Evolutionary conservation across 2,888 invertebrate species (phyloP), one percentile per base, ranked within the genome.

Genomic region (Watsonalla binaria): DNA sequence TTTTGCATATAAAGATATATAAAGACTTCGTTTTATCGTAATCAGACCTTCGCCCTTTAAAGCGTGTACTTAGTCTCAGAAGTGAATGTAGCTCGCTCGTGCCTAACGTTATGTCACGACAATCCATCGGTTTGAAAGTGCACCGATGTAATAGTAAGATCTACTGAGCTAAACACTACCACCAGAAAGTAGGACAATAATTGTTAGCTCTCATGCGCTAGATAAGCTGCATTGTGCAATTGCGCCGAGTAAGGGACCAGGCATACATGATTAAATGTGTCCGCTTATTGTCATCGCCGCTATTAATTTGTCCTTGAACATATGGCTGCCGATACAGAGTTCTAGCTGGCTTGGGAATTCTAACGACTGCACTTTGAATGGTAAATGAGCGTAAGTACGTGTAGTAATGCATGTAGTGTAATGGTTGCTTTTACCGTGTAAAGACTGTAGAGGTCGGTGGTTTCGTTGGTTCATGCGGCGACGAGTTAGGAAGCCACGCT

Each of bases 211-310:
- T 78, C 78, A 72, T 78, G 78, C 69, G 76, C 80, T 78, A 84
- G 83, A 83, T 86, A 86, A 84, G 82, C 79, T 83, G 84, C 85
- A 84, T 84, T 86, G 86, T 84, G 86, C 86, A 86, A 87, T 74
- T 76, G 68, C 63, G 56, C 59, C 61, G 75, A 70, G 75, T 74
- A 82, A 79, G 78, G 82, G 80, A 75, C 76, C 71, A 66, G 67
- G 66, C 66, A 56, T 60, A 60, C 74, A 75, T 81, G 82, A 83
- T 80, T 24, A 75, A 80, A 82, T 78, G 80, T 76, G 78, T 76
- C 80, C 80, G 80, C 75, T 76, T 75, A 80, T 82, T 84, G 82
- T 72, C 68, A 72, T 71, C 63, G 65, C 73, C 69, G 71, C 81
- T 84, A 86, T 88, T 86, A 80, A 87, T 80, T 77, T 76, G 88